Evolutionary conservation across 2,888 invertebrate species (phyloP).

Genomic region (Aporophyla nigra): DNA sequence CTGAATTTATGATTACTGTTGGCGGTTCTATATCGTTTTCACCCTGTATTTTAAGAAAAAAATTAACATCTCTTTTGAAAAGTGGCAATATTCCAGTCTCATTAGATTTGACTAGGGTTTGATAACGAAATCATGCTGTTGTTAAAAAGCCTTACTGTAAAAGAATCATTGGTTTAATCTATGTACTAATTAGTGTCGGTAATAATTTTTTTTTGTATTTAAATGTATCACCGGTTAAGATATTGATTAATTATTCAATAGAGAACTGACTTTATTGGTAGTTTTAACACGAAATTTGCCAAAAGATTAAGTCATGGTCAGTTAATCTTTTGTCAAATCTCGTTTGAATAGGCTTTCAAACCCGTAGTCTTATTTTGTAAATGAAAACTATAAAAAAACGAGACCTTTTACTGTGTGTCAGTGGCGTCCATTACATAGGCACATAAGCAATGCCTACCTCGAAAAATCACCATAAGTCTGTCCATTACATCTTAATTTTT

Average conservation of each 20-base stretch:
- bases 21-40: too few relatives aligned
- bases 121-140: too few relatives aligned
- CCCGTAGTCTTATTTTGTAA: neutral
- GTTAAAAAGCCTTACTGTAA: neutral
- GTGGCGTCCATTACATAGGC: too few relatives aligned
- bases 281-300: neutral
- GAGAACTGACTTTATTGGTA: neutral
- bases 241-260: neutral
- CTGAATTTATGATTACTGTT: too few relatives aligned
- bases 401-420: too few relatives aligned
- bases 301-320: neutral
- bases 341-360: neutral
- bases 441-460: too few relatives aligned
- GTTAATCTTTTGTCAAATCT: neutral
- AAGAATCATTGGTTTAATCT: neutral
- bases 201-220: neutral
- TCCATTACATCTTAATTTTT: too few relatives aligned
- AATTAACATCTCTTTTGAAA: too few relatives aligned
- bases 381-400: neutral
- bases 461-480: too few relatives aligned
- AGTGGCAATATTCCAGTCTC: too few relatives aligned
- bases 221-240: neutral
- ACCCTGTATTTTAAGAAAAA: too few relatives aligned
- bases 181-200: neutral
- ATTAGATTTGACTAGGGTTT: too few relatives aligned